Percentiles rank a stretch among this genome's conserved stretches.
Evolutionary conservation across 1,140 invertebrate species (phyloP).

Genomic region (Akabosia matsudoensis): DNA sequence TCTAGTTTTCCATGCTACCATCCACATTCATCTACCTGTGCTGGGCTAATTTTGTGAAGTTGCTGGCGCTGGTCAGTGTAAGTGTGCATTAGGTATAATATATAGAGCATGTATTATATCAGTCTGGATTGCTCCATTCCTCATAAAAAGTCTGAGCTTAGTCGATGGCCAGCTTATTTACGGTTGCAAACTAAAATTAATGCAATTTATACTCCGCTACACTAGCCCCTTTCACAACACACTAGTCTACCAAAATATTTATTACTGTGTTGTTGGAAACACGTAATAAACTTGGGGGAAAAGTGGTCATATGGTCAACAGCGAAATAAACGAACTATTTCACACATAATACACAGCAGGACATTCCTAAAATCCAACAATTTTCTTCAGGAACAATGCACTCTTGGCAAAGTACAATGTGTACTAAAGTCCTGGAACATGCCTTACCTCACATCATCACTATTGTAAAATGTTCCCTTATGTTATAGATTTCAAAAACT

Average conservation of each 20-base stretch:
- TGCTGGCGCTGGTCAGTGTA: no score
- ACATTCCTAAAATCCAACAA: not conserved
- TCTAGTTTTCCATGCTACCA: no score
- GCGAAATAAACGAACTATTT: conserved; percentile 17
- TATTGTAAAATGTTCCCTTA: not conserved
- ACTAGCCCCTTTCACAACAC: not conserved
- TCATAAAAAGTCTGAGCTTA: no score
- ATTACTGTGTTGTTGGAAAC: not conserved
- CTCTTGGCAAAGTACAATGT: no score
- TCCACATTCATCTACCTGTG: no score
- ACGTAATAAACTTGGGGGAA: not conserved
- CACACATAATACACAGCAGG: conserved; percentile 9
- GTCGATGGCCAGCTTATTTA: no score
- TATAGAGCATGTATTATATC: no score
- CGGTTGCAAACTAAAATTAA: not conserved
- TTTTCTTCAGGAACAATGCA: not conserved
- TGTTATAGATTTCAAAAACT: not conserved
- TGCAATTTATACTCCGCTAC: not conserved
- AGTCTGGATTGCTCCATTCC: no score
- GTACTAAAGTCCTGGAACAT: no score
- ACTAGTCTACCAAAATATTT: not conserved
- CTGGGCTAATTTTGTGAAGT: no score
- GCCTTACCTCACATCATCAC: not conserved
- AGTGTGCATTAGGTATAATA: no score
- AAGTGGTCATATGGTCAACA: conserved; percentile 18